phyloP scores from a whole-genome alignment of 1,140 invertebrate genomes.

The Copidosoma floridanum region DNA sequence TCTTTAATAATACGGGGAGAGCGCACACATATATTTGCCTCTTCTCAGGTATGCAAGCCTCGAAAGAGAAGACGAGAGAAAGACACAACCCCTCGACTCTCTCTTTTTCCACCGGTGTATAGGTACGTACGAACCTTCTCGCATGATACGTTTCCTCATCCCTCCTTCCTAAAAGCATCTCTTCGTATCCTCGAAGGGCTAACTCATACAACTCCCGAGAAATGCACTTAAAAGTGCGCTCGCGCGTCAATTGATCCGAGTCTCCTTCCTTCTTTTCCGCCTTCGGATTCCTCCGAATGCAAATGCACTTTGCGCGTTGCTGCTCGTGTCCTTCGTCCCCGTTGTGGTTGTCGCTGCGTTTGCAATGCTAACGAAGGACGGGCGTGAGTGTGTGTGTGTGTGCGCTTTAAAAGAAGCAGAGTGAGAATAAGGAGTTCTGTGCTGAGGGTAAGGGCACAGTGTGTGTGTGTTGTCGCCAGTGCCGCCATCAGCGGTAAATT shows the following conservation, averaged over 20 bases:
- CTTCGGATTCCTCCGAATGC: background rate
- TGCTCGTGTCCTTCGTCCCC: too few species aligned
- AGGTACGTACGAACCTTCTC: too few species aligned
- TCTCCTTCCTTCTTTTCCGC: too few species aligned
- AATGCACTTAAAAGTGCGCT: background rate
- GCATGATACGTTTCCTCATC: background rate
- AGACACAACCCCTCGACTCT: background rate
- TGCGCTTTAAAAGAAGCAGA: too few species aligned
- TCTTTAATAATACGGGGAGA: constrained; percentile 45
- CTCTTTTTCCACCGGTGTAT: too few species aligned
- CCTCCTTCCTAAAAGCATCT: background rate
- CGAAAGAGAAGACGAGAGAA: constrained; percentile 16
- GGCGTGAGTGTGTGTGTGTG: too few species aligned
- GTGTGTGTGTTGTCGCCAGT: too few species aligned
- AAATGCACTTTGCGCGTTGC: constrained; percentile 5
- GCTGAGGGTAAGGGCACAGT: too few species aligned
- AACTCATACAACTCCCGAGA: background rate
- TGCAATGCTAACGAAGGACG: background rate
- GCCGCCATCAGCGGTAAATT: too few species aligned
- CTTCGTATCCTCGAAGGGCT: background rate
- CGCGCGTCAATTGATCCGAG: background rate
- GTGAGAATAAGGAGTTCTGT: too few species aligned
- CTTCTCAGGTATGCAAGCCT: constrained; percentile 39
- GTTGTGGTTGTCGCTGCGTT: too few species aligned
- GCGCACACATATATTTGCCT: constrained; percentile 30